Evolutionary conservation across 2,888 invertebrate species (phyloP), one percentile per base, ranked within the genome.

Genomic region (Drosophila affinis): DNA sequence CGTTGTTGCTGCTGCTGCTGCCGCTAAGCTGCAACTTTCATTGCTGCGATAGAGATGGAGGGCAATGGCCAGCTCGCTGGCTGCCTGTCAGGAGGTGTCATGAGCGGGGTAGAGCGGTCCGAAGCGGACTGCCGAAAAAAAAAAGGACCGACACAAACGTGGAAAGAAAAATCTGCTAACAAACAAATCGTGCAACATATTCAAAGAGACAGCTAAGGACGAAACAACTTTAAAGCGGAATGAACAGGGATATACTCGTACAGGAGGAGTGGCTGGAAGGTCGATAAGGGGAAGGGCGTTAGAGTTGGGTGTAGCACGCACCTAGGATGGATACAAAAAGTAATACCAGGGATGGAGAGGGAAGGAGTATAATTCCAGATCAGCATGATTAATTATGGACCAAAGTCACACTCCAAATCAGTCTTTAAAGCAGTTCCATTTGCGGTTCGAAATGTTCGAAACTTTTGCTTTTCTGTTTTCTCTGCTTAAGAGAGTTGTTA

Each of bases 171-270:
- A 81, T 76, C 71, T 62, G 73, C 79, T 79, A 62, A 61, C 85
- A 74, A 79, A 85, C 85, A 82, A 79, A 79, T 82, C 76, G 78
- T 61, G 72, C 59, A 72, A 73, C 70, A 81, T 58, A 69, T 77
- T 70, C 72, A 59, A 58, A 48, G 47, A 46, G 53, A 56, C 39
- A 61, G 55, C 21, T 24, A 18, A 48, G 47, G 47, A 58, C 44
- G 52, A 52, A 59, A 71, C 73, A 57, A 65, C 76, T 79, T 82
- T 67, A 82, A 82, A 62, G 72, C 75, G 67, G 60, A 63, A 75
- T 67, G 61, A 39, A 55, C 78, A 63, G 54, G 21, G 54, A 24
- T 32, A 4, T 45, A n/a, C n/a, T n/a, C n/a, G n/a, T n/a, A 17
- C 49, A 65, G 49, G 55, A 32, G 44, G 32, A 32, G 29, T 6